Base-by-base conservation (phyloP, 2,888 invertebrate genomes). In the Chalcosyrphus nemorum region DNA sequence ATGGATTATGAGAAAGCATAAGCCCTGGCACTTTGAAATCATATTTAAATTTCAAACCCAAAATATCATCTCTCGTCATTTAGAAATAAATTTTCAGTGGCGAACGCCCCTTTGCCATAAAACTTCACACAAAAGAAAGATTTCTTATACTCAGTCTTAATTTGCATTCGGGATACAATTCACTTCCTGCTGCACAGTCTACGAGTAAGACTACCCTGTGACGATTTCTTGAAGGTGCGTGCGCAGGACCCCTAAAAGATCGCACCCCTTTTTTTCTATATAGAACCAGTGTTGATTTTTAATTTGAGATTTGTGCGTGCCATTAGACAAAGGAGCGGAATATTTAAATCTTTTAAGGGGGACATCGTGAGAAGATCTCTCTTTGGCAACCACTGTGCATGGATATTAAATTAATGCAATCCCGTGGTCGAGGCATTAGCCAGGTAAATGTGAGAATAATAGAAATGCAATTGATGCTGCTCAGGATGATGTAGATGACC, bases 351-450 rank as follows among this genome's bases (percentile, higher is more conserved):
- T 29, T 11, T 17, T 7, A 17, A 15, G 61, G 81, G 81, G 81
- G 66, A 82, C 77, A 77, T 77, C 77, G 81, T 82, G 81, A 82
- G 81, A 82, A 82, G 65, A 72, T 77, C 71, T 43, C n/a, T 35
- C 24, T 19, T 61, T 32, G 54, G 13, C 50, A 52, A 57, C 27
- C 17, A 32, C 24, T 61, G 54, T 61, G 75, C 24, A 32, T 6
- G 32, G 50, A 38, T 52, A 32, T 38, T 29, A 45, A 72, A 78
- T 78, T 77, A 72, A 82, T 78, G 35, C 81, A 66, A 68, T 78
- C 66, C 66, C 66, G 24, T 76, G 72, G 82, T 78, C 78, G 82
- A 82, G 56, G 47, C 54, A 74, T 82, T 78, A 82, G 65, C 65
- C 81, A 35, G 54, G 71, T 54, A 77, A 59, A 45, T 47, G 56